Conservation (phyloP, 2,888 invertebrate species). For the Meiosimyza platycephala region DNA sequence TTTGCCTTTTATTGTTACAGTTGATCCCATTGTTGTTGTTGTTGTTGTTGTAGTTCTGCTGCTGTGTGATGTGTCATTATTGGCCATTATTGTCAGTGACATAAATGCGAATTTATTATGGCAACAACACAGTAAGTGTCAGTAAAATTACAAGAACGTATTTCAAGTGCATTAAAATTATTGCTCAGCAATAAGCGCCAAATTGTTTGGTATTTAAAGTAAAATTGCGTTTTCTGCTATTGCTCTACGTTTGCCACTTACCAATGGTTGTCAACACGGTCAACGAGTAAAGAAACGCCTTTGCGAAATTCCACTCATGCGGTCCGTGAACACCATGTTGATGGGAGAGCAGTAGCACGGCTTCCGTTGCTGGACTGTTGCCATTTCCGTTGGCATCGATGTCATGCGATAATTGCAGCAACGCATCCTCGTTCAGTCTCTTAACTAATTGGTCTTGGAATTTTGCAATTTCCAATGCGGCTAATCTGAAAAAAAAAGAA, state of each 20-base stretch:
- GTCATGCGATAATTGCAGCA: slow-evolving; percentile 71
- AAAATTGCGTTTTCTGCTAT: not conserved
- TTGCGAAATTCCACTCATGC: slow-evolving; percentile 85
- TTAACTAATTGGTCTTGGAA: slow-evolving; percentile 87
- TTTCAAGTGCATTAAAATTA: slow-evolving; percentile 20
- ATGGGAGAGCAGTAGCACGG: slow-evolving; percentile 64
- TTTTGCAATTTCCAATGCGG: slow-evolving; percentile 69
- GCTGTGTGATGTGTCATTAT: slow-evolving; percentile 39
- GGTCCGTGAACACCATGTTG: slow-evolving; percentile 67
- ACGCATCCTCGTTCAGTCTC: slow-evolving; percentile 82
- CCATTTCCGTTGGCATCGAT: slow-evolving; percentile 62
- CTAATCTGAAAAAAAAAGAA: slow-evolving; percentile 59
- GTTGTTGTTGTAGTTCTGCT: slow-evolving; percentile 12
- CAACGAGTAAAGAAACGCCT: slow-evolving; percentile 93
- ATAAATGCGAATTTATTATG: slow-evolving; percentile 45
- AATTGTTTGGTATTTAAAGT: slow-evolving; percentile 3
- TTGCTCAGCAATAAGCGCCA: slow-evolving; percentile 3
- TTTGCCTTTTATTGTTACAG: not conserved
- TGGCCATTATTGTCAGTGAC: slow-evolving; percentile 47
- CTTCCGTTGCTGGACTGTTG: slow-evolving; percentile 65
- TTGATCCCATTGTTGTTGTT: slow-evolving; percentile 14
- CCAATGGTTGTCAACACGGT: slow-evolving; percentile 94
- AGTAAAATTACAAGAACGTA: slow-evolving; percentile 10
- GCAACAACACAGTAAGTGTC: slow-evolving; percentile 18
- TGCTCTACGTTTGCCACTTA: slow-evolving; percentile 68